Conservation (phyloP, 2,888 invertebrate genomes). For the Rutpela maculata region DNA sequence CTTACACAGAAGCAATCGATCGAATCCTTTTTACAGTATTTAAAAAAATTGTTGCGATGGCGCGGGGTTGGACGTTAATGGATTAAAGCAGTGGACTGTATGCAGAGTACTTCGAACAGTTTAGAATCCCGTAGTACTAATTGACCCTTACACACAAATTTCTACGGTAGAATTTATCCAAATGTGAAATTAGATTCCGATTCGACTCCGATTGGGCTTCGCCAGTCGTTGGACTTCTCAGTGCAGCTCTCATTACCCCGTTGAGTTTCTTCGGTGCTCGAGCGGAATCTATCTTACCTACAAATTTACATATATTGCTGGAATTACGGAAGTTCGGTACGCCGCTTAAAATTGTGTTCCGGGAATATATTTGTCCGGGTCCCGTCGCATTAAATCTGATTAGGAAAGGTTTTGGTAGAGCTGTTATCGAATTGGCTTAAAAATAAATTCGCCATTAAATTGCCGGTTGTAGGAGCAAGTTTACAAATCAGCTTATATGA, state of each 20-base stretch:
- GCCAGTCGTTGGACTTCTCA: not conserved
- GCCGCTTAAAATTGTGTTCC: not conserved
- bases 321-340: not conserved
- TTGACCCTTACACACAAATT: not conserved
- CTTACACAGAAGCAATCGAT: too few species aligned
- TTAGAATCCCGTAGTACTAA: too few species aligned
- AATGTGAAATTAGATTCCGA: not conserved
- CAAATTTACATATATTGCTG: not conserved
- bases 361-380: not conserved
- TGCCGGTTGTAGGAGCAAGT: not conserved
- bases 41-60: too few species aligned
- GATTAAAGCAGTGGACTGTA: too few species aligned
- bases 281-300: not conserved
- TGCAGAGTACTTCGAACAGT: too few species aligned
- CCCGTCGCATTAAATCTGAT: not conserved
- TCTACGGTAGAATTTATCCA: not conserved
- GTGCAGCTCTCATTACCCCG: not conserved
- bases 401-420: not conserved
- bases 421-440: not conserved
- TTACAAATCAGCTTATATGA: not conserved
- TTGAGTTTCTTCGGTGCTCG: not conserved
- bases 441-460: slow-evolving; percentile 1
- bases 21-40: too few species aligned
- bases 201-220: not conserved
- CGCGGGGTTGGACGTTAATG: too few species aligned